phyloP scores from a whole-genome alignment of 2,113 vertebrate genomes.

The Trematocara stigmaticum region DNA sequence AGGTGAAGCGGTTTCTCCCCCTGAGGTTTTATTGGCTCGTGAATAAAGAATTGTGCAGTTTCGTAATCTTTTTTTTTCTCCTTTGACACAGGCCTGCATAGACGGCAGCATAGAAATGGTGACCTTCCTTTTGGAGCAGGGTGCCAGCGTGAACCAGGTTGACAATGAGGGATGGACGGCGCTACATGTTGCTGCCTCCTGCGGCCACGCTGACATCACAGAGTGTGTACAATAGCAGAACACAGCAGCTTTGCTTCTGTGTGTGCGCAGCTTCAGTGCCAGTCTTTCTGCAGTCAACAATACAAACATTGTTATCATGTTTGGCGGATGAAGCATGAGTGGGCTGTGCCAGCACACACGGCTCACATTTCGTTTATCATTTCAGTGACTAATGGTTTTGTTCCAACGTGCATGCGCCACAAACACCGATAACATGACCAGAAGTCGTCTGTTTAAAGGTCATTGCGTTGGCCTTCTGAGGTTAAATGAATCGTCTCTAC shows the following conservation, averaged over 20 bases:
- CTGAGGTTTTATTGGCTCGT: rapidly evolving
- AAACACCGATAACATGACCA: neutral
- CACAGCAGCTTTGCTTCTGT: neutral
- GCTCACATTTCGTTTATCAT: neutral
- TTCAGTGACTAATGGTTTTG: neutral
- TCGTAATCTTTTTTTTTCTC: rapidly evolving
- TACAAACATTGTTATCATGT: slow-evolving; percentile 53
- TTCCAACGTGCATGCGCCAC: neutral
- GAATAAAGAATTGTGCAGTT: neutral
- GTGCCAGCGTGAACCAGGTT: slow-evolving; percentile 86
- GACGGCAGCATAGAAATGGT: slow-evolving; percentile 93
- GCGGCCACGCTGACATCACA: slow-evolving; percentile 88
- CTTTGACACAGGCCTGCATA: slow-evolving; percentile 83
- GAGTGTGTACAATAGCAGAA: slow-evolving; percentile 73
- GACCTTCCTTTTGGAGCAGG: slow-evolving; percentile 83
- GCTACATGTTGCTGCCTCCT: slow-evolving; percentile 90
- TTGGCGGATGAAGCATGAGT: slow-evolving; percentile 39
- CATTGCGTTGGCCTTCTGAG: neutral
- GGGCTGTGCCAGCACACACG: neutral
- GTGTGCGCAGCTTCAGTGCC: slow-evolving; percentile 17
- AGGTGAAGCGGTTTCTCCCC: slow-evolving; percentile 61
- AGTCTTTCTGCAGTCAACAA: slow-evolving; percentile 49
- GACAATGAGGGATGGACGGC: slow-evolving; percentile 96
- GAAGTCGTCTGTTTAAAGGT: neutral
- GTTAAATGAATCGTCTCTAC: neutral